These are phyloP conservation scores for Staurois parvus DNA, from an alignment of 2,797 vertebrate species.

Conservation along the genomic window DNA sequence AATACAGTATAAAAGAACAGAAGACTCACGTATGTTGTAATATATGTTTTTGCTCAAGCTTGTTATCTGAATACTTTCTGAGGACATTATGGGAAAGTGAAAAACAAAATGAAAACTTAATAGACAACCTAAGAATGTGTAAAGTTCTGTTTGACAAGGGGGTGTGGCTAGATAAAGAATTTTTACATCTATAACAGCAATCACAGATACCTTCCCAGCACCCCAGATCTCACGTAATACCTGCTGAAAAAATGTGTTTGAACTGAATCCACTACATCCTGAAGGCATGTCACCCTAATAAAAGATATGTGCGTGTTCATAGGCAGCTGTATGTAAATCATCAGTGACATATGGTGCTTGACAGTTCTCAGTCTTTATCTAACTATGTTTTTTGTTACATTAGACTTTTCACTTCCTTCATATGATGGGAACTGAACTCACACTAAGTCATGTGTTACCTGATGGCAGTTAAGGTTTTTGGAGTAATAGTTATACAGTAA, in stretches of 20 bases:
- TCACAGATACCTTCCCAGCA: neutral
- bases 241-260: neutral
- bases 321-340: constrained; percentile 25
- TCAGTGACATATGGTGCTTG: neutral
- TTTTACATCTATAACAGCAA: neutral
- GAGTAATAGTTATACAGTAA: neutral
- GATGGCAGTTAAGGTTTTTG: neutral
- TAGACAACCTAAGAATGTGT: neutral
- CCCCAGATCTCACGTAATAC: neutral
- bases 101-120: neutral
- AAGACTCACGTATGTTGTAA: neutral
- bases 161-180: neutral
- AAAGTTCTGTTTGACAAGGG: neutral
- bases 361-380: neutral
- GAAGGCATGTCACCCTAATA: neutral
- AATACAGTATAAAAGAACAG: neutral
- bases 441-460: neutral
- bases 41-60: constrained; percentile 2
- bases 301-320: neutral
- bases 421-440: neutral
- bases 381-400: no score
- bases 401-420: neutral
- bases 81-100: neutral
- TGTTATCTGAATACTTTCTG: neutral
- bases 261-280: neutral